Percentiles rank a stretch among this genome's conserved stretches.
phyloP scores from a whole-genome alignment of 35 echinoderm and acorn worm species.

The Patiria miniata region DNA sequence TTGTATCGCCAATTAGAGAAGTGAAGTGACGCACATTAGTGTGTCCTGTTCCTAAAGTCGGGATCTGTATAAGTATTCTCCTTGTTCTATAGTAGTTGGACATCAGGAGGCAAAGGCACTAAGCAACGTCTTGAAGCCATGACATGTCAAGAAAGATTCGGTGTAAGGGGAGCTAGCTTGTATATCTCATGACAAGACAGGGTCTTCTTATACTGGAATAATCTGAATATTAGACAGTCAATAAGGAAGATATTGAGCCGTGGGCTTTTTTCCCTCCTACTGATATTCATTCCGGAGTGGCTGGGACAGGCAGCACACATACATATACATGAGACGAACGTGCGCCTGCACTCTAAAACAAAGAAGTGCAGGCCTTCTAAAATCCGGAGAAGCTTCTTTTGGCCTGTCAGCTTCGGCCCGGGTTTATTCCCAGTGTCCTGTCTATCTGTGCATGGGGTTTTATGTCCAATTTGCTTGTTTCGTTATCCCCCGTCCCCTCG shows the following conservation, averaged over 20 bases:
- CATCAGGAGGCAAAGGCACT: too few relatives aligned
- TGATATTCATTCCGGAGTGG: neutral
- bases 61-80: too few relatives aligned
- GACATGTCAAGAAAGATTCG: too few relatives aligned
- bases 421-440: neutral
- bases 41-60: too few relatives aligned
- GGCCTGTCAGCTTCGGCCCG: neutral
- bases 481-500: slow-evolving; percentile 25
- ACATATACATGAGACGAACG: slow-evolving; percentile 26
- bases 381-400: slow-evolving; percentile 20
- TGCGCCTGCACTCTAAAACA: slow-evolving; percentile 22
- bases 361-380: neutral
- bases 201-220: neutral
- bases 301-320: neutral
- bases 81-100: too few relatives aligned
- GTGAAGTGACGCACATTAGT: too few relatives aligned
- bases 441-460: slow-evolving; percentile 25
- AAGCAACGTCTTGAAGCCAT: too few relatives aligned
- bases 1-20: too few relatives aligned
- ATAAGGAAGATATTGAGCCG: slow-evolving; percentile 11
- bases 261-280: neutral
- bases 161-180: neutral
- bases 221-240: neutral
- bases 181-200: neutral
- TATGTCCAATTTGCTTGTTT: slow-evolving; percentile 34